Conservation (phyloP, 1,140 invertebrate species). For the Trinorchestia longiramus region DNA sequence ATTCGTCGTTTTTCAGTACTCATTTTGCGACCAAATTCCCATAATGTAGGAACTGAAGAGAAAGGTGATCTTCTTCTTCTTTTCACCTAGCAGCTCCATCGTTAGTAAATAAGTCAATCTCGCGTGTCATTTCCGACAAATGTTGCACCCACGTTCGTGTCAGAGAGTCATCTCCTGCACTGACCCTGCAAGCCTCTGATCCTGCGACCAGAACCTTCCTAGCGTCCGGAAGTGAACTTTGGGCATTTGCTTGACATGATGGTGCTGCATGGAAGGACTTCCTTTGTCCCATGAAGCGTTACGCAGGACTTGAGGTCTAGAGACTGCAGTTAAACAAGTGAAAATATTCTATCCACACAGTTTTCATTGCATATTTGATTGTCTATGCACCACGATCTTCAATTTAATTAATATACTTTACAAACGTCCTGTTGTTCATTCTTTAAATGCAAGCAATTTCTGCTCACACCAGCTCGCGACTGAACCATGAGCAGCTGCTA, state of each 20-base stretch:
- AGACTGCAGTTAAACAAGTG: not conserved
- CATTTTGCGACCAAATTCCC: no score
- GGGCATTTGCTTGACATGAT: not conserved
- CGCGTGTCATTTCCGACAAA: constrained; percentile 18
- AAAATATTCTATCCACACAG: not conserved
- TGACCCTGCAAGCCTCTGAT: constrained; percentile 39
- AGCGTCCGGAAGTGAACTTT: not conserved
- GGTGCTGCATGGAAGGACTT: not conserved
- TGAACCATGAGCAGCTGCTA: not conserved
- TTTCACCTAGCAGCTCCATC: not conserved
- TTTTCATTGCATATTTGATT: not conserved
- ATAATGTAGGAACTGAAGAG: no score
- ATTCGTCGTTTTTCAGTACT: no score
- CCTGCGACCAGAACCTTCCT: not conserved
- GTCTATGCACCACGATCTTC: not conserved
- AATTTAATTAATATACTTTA: not conserved
- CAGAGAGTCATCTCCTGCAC: not conserved
- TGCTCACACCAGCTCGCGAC: not conserved
- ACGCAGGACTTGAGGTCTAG: not conserved
- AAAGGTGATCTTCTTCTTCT: not conserved
- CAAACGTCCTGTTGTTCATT: not conserved
- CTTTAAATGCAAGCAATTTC: not conserved
- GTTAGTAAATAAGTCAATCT: constrained; percentile 22
- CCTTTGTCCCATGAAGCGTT: not conserved
- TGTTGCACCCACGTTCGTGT: not conserved